phyloP scores from a whole-genome alignment of 2,113 vertebrate genomes.

The Talpa occidentalis region DNA sequence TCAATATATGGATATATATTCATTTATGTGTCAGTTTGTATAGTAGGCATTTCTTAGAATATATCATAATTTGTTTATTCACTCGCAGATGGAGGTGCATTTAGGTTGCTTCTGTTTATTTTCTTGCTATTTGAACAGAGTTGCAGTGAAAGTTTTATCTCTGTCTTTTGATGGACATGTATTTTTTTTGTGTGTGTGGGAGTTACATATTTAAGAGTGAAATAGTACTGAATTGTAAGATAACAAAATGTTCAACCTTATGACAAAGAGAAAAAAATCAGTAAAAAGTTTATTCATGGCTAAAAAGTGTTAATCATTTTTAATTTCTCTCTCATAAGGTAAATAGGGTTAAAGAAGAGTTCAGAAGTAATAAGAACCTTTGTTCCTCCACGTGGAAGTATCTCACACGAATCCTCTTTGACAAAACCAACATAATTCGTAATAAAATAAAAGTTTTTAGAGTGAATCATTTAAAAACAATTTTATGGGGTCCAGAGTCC shows the following conservation, averaged over 20 bases:
- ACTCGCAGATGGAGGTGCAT: background rate
- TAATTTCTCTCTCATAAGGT: background rate
- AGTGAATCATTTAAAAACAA: background rate
- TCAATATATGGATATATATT: background rate
- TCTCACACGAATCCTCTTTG: background rate
- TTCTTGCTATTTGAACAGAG: background rate
- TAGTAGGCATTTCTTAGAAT: background rate
- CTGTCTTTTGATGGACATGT: background rate
- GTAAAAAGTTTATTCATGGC: background rate
- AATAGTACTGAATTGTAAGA: background rate
- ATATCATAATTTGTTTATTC: background rate
- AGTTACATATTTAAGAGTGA: background rate
- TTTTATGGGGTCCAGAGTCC: background rate
- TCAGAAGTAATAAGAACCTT: background rate
- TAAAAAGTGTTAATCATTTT: background rate
- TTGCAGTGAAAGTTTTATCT: background rate
- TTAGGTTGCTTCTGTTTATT: background rate
- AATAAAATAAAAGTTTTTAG: background rate
- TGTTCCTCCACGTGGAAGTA: background rate
- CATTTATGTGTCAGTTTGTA: background rate
- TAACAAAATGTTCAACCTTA: background rate
- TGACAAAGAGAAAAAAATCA: background rate
- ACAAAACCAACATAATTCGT: background rate
- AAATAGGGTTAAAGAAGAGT: background rate
- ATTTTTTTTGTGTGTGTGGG: background rate